These are phyloP conservation scores for Anoplius nigerrimus DNA, from an alignment of 2,888 invertebrate genomes.

Conservation along the genomic window DNA sequence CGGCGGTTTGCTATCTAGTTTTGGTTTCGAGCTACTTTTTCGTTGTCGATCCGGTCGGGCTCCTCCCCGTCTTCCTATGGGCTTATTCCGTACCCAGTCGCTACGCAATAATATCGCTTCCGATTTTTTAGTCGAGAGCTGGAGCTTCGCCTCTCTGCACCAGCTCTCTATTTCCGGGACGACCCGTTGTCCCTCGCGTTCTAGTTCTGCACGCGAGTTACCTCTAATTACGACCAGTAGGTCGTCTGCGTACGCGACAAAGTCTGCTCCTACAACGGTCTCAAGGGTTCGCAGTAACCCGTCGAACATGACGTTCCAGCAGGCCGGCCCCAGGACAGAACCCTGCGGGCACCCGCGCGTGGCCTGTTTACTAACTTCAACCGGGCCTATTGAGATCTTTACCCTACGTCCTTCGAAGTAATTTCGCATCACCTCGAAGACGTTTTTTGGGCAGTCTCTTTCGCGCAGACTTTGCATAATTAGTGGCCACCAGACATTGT, in stretches of 20 bases:
- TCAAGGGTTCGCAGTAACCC: neutral
- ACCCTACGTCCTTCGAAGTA: conserved; percentile 17
- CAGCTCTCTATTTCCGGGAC: conserved; percentile 2
- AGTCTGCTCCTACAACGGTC: neutral
- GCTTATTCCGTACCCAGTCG: neutral
- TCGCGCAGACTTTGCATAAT: neutral
- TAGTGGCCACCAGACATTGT: neutral
- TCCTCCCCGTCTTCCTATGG: neutral
- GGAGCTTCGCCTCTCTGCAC: conserved; percentile 12
- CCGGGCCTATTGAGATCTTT: conserved; percentile 8
- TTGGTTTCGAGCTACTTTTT: neutral
- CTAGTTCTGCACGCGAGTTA: conserved; percentile 13
- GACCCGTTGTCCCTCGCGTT: neutral
- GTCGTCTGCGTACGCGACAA: conserved; percentile 44
- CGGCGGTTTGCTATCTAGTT: neutral
- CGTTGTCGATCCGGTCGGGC: neutral
- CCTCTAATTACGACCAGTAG: conserved; percentile 20
- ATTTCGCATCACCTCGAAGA: conserved; percentile 13
- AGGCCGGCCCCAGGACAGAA: conserved; percentile 31
- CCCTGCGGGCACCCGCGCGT: conserved; percentile 40
- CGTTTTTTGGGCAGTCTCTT: conserved; percentile 20
- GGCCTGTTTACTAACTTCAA: conserved; percentile 8
- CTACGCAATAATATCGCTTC: neutral
- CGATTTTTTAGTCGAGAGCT: neutral
- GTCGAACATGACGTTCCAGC: conserved; percentile 33